Conservation (phyloP, 2,797 vertebrate species). For the Peromyscus eremicus region DNA sequence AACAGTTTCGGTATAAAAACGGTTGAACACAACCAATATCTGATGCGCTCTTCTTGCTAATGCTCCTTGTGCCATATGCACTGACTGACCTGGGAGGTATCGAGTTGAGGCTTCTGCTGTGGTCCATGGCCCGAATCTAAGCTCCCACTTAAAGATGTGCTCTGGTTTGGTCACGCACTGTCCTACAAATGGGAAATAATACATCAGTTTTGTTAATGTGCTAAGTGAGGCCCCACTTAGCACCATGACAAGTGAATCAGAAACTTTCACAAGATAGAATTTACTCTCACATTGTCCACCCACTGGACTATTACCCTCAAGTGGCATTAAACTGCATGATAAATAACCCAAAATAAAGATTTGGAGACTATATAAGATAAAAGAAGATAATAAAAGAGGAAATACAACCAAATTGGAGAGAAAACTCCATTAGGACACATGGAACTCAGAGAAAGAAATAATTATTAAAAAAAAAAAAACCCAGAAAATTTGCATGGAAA, state of each 20-base stretch:
- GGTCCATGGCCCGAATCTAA: background rate
- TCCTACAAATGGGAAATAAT: constrained; percentile 10
- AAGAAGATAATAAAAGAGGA: background rate
- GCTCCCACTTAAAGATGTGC: constrained; percentile 37
- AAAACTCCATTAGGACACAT: background rate
- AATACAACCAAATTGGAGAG: background rate
- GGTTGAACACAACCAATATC: background rate
- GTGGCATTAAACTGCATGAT: background rate
- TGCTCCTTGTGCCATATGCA: background rate
- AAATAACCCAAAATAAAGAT: background rate
- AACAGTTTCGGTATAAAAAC: background rate
- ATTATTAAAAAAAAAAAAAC: background rate
- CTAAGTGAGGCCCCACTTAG: background rate
- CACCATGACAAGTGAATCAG: too few relatives aligned
- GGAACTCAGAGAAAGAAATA: background rate
- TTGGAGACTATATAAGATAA: background rate
- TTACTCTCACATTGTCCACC: background rate
- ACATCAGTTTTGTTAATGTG: background rate
- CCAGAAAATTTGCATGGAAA: background rate
- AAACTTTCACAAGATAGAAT: background rate
- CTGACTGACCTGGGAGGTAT: background rate
- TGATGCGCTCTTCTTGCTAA: background rate
- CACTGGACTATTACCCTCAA: background rate
- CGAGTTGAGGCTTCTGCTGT: background rate
- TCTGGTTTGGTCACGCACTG: background rate